Conservation (phyloP, 2,888 invertebrate species). For the Polydrusus cervinus region DNA sequence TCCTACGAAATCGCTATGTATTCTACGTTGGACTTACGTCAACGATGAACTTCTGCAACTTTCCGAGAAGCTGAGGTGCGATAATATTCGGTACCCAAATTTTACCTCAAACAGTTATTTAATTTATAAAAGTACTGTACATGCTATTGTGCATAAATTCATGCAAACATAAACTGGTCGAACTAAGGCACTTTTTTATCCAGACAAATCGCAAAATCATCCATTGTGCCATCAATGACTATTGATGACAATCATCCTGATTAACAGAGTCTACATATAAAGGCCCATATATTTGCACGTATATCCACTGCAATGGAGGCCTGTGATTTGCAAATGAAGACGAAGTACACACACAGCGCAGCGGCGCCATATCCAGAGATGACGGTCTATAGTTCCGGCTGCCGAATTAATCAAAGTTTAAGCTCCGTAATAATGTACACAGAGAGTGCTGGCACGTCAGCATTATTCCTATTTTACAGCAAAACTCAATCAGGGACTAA, state of each 20-base stretch:
- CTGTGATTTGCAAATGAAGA: constrained; percentile 55
- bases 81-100: too few relatives aligned
- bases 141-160: neutral
- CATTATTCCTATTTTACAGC: constrained; percentile 73
- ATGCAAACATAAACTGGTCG: constrained; percentile 1
- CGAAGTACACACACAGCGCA: constrained; percentile 46
- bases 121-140: too few relatives aligned
- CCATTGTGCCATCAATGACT: constrained; percentile 32
- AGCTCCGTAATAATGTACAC: constrained; percentile 71
- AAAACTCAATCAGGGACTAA: constrained; percentile 73
- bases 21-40: too few relatives aligned
- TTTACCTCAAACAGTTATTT: too few relatives aligned
- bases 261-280: constrained; percentile 48
- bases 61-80: too few relatives aligned
- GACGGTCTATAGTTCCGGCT: constrained; percentile 68
- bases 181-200: constrained; percentile 55
- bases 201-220: constrained; percentile 24
- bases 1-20: too few relatives aligned
- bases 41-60: too few relatives aligned
- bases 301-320: constrained; percentile 48
- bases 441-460: constrained; percentile 69
- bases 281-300: constrained; percentile 46
- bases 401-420: constrained; percentile 72
- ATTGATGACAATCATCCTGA: constrained; percentile 52
- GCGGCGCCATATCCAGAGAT: constrained; percentile 57